Base-by-base conservation (phyloP, 2,113 vertebrate species). In the Amblyopsis rosae region DNA sequence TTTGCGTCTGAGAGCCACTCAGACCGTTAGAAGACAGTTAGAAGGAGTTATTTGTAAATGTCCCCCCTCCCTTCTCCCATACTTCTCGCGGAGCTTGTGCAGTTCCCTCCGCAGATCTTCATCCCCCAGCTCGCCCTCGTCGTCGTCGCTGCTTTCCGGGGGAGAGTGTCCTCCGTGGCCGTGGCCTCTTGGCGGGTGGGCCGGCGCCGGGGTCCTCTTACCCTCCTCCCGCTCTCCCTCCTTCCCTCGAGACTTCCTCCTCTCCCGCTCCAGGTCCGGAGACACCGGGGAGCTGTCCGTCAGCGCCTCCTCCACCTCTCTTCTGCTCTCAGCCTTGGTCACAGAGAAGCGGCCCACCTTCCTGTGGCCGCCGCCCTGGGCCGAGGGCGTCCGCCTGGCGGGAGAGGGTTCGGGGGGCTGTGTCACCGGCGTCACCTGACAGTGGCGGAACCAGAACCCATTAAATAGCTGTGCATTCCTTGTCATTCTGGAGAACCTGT, bases 11-110 rank as follows among this genome's bases (percentile, higher is more conserved):
- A 41, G 19, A 64, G 17, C 13, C 8, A 19, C 15, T 49, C 26
- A 26, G 26, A 26, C 26, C 26, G 26, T 26, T 26, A 19, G 19
- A 19, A 19, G 1, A 19, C 19, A 19, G 19, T 19, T 12, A 12
- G 57, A 26, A 49, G 26, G 55, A 12, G 4, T 9, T 45, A 33
- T 35, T 64, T 6, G 53, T 12, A 26, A 26, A 26, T 26, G 26
- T 26, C 26, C 32, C 6, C 45, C 15, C 49, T 50, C n/a, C 6
- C 6, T 35, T 26, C 26, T 26, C 66, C 68, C 93, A 93, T 86
- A 96, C 95, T 96, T 96, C 83, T 96, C 93, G 86, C 94, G 88
- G 50, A 97, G 92, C 77, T 75, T 93, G 67, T 96, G 94, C 49
- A 97, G 90, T 60, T 96, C 95, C 69, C 78, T 90, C 77, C 90